Evolutionary conservation across 1,140 invertebrate species (phyloP).

Genomic region (Cataglyphis hispanica): DNA sequence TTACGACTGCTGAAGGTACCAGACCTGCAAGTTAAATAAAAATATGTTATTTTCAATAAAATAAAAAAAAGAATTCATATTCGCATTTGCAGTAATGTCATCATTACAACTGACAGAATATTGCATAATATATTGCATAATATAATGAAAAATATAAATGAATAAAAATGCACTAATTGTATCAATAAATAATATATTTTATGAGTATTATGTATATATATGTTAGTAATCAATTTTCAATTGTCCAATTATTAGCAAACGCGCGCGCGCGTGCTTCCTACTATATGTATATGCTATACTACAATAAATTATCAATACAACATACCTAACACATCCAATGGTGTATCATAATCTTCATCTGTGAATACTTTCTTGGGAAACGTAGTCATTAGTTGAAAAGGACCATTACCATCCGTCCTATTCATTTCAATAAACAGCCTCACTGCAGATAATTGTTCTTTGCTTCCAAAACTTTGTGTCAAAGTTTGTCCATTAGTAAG

Average conservation of each 20-base stretch:
- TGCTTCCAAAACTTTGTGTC: conserved; percentile 92
- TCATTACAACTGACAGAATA: neutral
- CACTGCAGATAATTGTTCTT: conserved; percentile 96
- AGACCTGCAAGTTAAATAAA: conserved; percentile 88
- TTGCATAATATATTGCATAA: neutral
- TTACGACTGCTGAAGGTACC: conserved; percentile 93
- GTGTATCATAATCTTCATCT: conserved; percentile 95
- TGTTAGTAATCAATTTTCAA: neutral
- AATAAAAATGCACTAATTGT: neutral
- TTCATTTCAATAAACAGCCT: conserved; percentile 94
- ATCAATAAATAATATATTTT: conserved; percentile 4
- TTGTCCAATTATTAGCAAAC: too few species aligned
- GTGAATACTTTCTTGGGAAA: conserved; percentile 95
- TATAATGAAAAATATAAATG: neutral
- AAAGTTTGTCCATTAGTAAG: conserved; percentile 90
- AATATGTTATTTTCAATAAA: neutral
- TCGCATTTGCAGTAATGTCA: neutral
- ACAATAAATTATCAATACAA: conserved; percentile 29
- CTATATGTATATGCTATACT: neutral
- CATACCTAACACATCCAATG: conserved; percentile 92
- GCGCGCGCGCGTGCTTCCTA: too few species aligned
- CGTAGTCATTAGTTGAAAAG: conserved; percentile 93
- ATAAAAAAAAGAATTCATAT: neutral
- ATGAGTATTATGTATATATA: neutral
- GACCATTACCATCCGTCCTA: conserved; percentile 88